Conservation (phyloP, 2,797 vertebrate genomes). For the Psittacula derbiana region DNA sequence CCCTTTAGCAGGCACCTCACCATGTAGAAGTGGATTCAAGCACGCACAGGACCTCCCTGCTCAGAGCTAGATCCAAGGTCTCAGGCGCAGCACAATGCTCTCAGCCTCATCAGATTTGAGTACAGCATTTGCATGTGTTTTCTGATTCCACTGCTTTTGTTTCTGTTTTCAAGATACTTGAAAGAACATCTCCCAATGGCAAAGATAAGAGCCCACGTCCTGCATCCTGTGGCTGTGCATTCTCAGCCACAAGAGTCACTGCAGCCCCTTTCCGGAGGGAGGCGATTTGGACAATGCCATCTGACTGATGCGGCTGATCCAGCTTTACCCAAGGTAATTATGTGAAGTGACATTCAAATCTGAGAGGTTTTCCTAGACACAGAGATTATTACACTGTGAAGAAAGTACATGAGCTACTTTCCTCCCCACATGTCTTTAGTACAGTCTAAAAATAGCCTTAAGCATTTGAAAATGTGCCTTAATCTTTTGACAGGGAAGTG, state of each 20-base stretch:
- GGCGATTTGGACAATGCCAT: not conserved
- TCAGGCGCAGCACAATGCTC: not conserved
- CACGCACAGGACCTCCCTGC: not conserved
- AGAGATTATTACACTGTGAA: not conserved
- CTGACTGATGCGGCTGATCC: not conserved
- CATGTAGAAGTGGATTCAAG: not conserved
- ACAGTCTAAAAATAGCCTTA: not conserved
- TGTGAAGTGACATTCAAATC: not conserved
- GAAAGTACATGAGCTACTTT: not conserved
- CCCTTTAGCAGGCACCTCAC: not conserved
- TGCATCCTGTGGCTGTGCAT: not conserved
- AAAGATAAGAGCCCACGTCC: not conserved
- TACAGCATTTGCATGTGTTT: not conserved
- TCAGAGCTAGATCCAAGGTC: not conserved
- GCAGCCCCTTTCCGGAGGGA: slow-evolving; percentile 53
- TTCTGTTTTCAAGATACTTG: not conserved
- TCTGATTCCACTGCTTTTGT: not conserved
- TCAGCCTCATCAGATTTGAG: not conserved
- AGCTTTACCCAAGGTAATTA: not conserved
- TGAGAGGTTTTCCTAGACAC: not conserved
- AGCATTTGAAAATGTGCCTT: slow-evolving; percentile 30
- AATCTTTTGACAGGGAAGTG: slow-evolving; percentile 47
- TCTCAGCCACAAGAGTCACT: slow-evolving; percentile 14
- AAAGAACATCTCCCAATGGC: not conserved
- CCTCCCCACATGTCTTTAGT: not conserved